Evolutionary conservation across 2,113 vertebrate genomes (phyloP), one percentile per base, ranked within the genome.

Genomic region (Asarcornis scutulata): DNA sequence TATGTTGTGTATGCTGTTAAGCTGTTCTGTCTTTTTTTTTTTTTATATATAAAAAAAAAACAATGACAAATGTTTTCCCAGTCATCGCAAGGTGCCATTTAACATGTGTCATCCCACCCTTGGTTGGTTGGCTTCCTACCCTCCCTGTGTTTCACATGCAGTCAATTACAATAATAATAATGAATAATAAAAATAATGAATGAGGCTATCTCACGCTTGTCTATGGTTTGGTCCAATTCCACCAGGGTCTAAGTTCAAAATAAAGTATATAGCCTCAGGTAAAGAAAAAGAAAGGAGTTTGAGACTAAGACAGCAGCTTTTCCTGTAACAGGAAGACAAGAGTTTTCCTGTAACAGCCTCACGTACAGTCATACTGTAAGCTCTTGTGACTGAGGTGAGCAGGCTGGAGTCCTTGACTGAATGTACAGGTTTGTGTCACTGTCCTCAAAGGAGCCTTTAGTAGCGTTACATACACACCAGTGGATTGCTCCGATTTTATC

Each of bases 361-460:
- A n/a, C 46, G 42, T 25, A 63, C 38, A 78, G 52, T 72, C 48
- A 6, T 56, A 56, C 9, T 3, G 13, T 82, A 81, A 88, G 73
- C 66, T 86, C 2, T 1, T 31, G 48, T 69, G 92, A 83, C 68
- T 40, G 73, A 69, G 66, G 58, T 68, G 80, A 93, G 85, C 64
- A 53, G 42, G 56, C 77, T 64, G 68, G 73, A 74, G 83, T 68
- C 73, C 66, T 80, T 60, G 68, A 73, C 73, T 83, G 92, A 77
- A 62, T 78, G 29, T 83, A 75, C 34, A 44, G 52, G 44, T 93
- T 86, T 96, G 88, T 96, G 86, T 95, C 89, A 81, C 55, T 82
- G 72, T 88, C 74, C 73, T 94, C 80, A 64, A 83, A 93, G 83
- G 77, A 85, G 66, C 58, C 14, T 89, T 93, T 94, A 42, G 50